Percentiles rank a stretch among this genome's conserved stretches.
phyloP scores from a whole-genome alignment of 1,140 invertebrate genomes.

The Drosophila quadrilineata region DNA sequence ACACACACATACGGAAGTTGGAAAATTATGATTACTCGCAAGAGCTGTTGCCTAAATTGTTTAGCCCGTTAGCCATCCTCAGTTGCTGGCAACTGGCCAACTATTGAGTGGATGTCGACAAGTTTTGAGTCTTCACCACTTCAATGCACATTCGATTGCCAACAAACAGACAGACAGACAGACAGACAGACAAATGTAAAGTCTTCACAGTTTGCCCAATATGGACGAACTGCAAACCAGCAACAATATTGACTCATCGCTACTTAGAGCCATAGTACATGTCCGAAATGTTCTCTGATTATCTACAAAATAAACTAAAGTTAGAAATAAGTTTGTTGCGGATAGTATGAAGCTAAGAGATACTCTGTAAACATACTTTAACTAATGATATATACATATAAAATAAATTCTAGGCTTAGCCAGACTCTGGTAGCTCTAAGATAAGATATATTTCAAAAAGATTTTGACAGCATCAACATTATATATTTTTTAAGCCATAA shows the following conservation, averaged over 20 bases:
- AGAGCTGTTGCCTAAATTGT: conserved; percentile 23
- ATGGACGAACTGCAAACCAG: conserved; percentile 36
- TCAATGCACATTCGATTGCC: conserved; percentile 51
- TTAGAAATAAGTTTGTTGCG: no score
- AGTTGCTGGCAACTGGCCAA: conserved; percentile 21
- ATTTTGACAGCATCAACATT: no score
- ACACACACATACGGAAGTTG: conserved; percentile 69
- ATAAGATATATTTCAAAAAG: no score
- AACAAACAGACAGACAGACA: no score
- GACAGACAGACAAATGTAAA: no score
- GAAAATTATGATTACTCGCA: conserved; percentile 65
- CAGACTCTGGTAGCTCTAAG: no score
- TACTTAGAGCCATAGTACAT: conserved; percentile 9
- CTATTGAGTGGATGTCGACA: conserved; percentile 1
- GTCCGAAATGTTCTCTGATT: conserved; percentile 8
- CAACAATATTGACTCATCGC: conserved; percentile 24
- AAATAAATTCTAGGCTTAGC: no score
- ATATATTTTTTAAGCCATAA: background rate
- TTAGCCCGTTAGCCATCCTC: conserved; percentile 22
- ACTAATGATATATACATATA: no score
- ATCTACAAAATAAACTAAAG: conserved; percentile 3
- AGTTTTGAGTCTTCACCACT: conserved; percentile 24
- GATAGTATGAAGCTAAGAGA: no score
- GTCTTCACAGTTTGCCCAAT: conserved; percentile 41
- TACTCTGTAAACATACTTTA: no score